These are phyloP conservation scores for Nymphalis c-album DNA, from an alignment of 2,888 invertebrate species.

Conservation along the genomic window DNA sequence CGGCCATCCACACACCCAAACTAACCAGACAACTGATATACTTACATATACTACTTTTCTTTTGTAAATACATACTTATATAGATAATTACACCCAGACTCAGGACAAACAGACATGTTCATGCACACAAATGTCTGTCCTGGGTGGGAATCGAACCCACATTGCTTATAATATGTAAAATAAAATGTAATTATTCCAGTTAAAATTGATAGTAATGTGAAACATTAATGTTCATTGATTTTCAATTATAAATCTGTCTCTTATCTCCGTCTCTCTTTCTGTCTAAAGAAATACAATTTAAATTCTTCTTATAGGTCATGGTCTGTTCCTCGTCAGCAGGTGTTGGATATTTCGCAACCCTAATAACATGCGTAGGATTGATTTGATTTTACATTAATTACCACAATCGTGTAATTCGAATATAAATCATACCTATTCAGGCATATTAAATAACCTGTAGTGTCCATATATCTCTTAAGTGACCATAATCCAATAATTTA, in stretches of 20 bases:
- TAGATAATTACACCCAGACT: too few species aligned
- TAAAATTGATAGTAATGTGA: background rate
- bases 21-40: too few species aligned
- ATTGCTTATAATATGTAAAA: too few species aligned
- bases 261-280: background rate
- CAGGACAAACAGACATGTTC: too few species aligned
- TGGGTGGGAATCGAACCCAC: too few species aligned
- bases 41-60: too few species aligned
- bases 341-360: slow-evolving; percentile 40
- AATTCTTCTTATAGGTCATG: background rate
- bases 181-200: background rate
- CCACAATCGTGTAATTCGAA: slow-evolving; percentile 32
- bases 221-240: too few species aligned
- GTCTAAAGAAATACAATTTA: background rate
- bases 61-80: too few species aligned
- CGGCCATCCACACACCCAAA: too few species aligned
- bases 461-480: background rate
- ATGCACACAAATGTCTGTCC: too few species aligned
- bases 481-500: background rate
- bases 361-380: slow-evolving; percentile 43
- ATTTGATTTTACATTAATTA: slow-evolving; percentile 38
- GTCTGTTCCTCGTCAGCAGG: slow-evolving; percentile 30
- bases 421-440: slow-evolving; percentile 33
- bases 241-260: too few species aligned
- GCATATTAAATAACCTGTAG: background rate